Percentiles rank a stretch among this genome's conserved stretches.
These are phyloP conservation scores for Toxotes jaculatrix DNA, from an alignment of 2,113 vertebrate species.

Conservation along the genomic window DNA sequence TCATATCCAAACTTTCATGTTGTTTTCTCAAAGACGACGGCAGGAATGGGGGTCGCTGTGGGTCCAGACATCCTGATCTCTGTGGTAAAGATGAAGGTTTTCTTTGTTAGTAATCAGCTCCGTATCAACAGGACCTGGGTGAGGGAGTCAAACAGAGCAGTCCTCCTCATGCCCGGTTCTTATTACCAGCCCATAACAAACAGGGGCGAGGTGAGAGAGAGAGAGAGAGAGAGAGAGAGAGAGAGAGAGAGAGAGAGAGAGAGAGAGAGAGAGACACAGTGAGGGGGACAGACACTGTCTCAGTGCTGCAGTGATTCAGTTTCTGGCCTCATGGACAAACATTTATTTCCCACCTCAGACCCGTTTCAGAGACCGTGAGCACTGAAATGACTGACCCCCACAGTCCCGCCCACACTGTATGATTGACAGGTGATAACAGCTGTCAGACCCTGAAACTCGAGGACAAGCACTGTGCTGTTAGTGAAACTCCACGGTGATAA, in stretches of 20 bases:
- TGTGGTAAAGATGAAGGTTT: too few relatives aligned
- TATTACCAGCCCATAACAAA: constrained; percentile 48
- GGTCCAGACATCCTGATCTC: neutral
- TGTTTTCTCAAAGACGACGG: neutral
- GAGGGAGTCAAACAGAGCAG: constrained; percentile 41
- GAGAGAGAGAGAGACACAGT: neutral
- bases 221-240: constrained; percentile 3
- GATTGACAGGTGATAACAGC: neutral
- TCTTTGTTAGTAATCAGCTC: neutral
- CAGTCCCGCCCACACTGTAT: too few relatives aligned
- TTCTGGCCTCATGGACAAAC: neutral
- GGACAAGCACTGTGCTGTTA: neutral
- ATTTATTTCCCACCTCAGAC: neutral
- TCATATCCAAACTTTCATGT: neutral
- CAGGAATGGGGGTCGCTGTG: neutral
- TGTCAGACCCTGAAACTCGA: neutral
- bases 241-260: constrained; percentile 3
- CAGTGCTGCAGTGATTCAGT: too few relatives aligned
- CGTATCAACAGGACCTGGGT: neutral
- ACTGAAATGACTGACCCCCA: too few relatives aligned
- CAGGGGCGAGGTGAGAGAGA: constrained; percentile 10
- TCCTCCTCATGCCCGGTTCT: constrained; percentile 5
- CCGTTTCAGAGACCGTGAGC: too few relatives aligned
- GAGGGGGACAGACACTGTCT: constrained; percentile 6
- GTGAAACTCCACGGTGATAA: constrained; percentile 5